Evolutionary conservation across 2,888 invertebrate species (phyloP).

Genomic region (Trissoscelio sp.): DNA sequence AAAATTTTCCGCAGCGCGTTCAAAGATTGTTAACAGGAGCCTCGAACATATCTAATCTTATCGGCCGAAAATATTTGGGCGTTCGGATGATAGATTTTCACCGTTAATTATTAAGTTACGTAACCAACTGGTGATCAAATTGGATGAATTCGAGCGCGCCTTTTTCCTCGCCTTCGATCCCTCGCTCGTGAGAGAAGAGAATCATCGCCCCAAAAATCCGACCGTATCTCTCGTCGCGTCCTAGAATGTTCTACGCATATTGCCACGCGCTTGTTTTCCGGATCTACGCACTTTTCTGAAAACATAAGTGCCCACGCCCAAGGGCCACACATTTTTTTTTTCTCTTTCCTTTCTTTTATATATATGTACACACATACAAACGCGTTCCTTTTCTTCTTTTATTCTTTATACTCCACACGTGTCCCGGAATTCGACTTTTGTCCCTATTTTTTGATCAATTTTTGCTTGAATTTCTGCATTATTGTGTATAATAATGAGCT

Average conservation of each 20-base stretch:
- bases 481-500: no score
- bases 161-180: slow-evolving; percentile 43
- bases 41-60: slow-evolving; percentile 26
- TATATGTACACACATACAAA: not conserved
- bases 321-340: slow-evolving; percentile 63
- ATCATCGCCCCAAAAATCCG: slow-evolving; percentile 50
- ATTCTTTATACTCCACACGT: slow-evolving; percentile 51
- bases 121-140: slow-evolving; percentile 26
- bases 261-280: slow-evolving; percentile 71
- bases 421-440: slow-evolving; percentile 53
- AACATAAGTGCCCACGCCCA: slow-evolving; percentile 76
- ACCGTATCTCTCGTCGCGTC: slow-evolving; percentile 62
- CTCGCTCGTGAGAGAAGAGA: slow-evolving; percentile 18
- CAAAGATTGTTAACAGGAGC: not conserved
- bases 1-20: not conserved
- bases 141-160: slow-evolving; percentile 39
- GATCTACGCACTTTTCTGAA: slow-evolving; percentile 78
- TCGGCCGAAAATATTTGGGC: slow-evolving; percentile 23
- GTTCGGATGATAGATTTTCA: slow-evolving; percentile 33
- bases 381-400: slow-evolving; percentile 33
- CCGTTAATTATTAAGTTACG: slow-evolving; percentile 32
- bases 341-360: slow-evolving; percentile 9
- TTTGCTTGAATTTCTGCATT: no score
- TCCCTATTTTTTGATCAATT: slow-evolving; percentile 38
- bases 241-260: slow-evolving; percentile 68